phyloP scores from a whole-genome alignment of 2,113 vertebrate genomes.

The Mesitornis unicolor region DNA sequence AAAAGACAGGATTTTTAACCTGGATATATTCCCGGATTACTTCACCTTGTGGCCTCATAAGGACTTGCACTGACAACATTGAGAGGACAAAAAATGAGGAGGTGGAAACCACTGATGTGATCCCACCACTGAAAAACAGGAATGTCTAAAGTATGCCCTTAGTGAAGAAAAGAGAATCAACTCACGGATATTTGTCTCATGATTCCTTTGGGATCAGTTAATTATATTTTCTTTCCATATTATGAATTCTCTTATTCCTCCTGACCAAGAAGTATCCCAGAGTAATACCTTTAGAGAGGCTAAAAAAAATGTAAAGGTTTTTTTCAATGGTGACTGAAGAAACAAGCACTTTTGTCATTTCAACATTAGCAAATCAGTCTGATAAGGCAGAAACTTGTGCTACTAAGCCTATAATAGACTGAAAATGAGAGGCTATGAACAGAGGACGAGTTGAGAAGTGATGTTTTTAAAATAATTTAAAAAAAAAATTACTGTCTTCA shows the following conservation, averaged over 20 bases:
- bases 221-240: not conserved
- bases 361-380: not conserved
- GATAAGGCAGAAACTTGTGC: not conserved
- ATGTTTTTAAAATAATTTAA: too few species aligned
- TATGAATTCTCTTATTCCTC: not conserved
- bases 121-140: not conserved
- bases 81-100: not conserved
- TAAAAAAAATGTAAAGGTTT: not conserved
- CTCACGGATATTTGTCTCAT: not conserved
- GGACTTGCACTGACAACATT: not conserved
- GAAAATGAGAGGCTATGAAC: not conserved
- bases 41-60: not conserved
- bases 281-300: not conserved
- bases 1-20: not conserved
- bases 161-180: not conserved
- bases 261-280: not conserved
- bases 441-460: not conserved
- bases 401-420: not conserved
- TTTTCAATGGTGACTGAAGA: not conserved
- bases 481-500: not conserved
- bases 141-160: not conserved
- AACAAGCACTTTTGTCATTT: not conserved
- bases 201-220: not conserved
- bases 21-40: not conserved
- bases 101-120: not conserved